Evolutionary conservation across 2,888 invertebrate species (phyloP), one percentile per base, ranked within the genome.

Genomic region (Penaeus monodon): DNA sequence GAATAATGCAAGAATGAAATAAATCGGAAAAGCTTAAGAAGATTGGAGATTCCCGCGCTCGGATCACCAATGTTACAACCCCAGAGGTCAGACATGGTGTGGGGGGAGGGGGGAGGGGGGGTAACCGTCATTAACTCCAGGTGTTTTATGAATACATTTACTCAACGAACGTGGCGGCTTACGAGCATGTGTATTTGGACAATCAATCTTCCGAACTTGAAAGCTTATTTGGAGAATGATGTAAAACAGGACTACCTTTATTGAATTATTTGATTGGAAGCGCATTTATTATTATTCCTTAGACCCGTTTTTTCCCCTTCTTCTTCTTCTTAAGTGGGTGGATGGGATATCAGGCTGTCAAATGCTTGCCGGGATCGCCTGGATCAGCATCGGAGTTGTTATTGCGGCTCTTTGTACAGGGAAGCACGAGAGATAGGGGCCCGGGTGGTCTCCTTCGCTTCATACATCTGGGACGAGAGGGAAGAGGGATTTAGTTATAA

Each of bases 131-230:
- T 70, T 70, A 70, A 70, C 33, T 70, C 33, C 33, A 70, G 70
- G 70, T 70, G 70, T 70, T 70, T 70, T 70, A 70, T 70, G 70
- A 70, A 70, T 70, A 70, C 27, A 70, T 70, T 70, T 70, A 27
- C 70, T 70, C 70, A 27, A 70, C 70, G 27, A 27, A 70, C 27
- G 14, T 17, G 27, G 70, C 14, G 70, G 70, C 14, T 70, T 70
- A 33, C 70, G 70, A 70, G 70, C 70, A 57, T 57, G 57, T 70
- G 33, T 70, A 33, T 70, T 70, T 70, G 70, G 70, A 33, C n/a
- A 70, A 70, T 70, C 70, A 70, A 70, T 70, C 70, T 70, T 70
- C 70, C 70, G 57, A 70, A 70, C 70, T 70, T 70, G 70, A 70
- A 70, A 33, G 70, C 70, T 70, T 70, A 70, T 70, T 70, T 70